These are phyloP conservation scores for Melieria omissa DNA, from an alignment of 2,888 invertebrate genomes.

Conservation along the genomic window DNA sequence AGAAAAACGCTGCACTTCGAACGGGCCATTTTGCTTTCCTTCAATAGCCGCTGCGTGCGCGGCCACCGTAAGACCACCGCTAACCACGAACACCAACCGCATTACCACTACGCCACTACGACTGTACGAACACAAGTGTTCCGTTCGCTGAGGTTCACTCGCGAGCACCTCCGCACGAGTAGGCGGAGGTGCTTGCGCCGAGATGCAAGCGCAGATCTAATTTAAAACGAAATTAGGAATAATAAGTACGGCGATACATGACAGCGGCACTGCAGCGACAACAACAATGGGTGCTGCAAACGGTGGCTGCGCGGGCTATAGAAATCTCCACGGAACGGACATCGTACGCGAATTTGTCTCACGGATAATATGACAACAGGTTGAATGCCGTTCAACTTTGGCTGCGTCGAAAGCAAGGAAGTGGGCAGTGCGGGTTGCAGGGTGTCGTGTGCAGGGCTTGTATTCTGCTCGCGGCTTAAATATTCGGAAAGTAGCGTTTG, in stretches of 20 bases:
- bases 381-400: neutral
- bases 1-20: conserved; percentile 27
- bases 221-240: conserved; percentile 63
- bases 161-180: conserved; percentile 18
- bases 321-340: conserved; percentile 8
- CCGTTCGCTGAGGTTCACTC: neutral
- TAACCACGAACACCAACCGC: conserved; percentile 22
- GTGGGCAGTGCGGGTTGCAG: too few relatives aligned
- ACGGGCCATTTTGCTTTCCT: neutral
- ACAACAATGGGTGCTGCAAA: conserved; percentile 6
- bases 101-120: conserved; percentile 34
- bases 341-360: conserved; percentile 17
- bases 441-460: neutral
- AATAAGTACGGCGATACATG: conserved; percentile 59
- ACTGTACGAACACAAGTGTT: neutral
- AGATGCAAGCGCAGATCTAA: conserved; percentile 52
- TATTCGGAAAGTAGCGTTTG: too few relatives aligned
- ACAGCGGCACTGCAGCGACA: conserved; percentile 51
- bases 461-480: too few relatives aligned
- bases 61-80: too few relatives aligned
- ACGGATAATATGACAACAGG: conserved; percentile 3
- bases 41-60: neutral
- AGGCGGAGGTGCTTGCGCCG: conserved; percentile 31
- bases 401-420: too few relatives aligned
- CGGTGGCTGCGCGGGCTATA: neutral